Conservation (phyloP, 2,113 vertebrate species). For the Stigmatopora argus region DNA sequence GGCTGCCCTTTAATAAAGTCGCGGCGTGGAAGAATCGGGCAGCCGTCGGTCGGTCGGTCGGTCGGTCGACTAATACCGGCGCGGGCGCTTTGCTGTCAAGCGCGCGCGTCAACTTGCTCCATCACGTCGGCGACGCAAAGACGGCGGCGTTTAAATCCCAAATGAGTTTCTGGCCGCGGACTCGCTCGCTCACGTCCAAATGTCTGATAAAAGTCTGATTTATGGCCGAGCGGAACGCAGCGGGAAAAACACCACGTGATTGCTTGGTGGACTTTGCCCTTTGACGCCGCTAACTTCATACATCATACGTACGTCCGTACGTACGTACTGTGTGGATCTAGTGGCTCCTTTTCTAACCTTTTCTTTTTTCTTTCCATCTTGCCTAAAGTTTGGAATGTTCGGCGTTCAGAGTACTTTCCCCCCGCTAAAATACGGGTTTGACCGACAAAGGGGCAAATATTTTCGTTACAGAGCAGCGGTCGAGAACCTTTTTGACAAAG, state of each 20-base stretch:
- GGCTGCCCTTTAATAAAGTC: constrained; percentile 72
- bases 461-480: too few species aligned
- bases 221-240: too few species aligned
- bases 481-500: too few species aligned
- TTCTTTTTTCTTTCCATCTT: constrained; percentile 29
- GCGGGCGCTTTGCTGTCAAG: constrained; percentile 59
- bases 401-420: too few species aligned
- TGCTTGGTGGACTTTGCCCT: constrained; percentile 50
- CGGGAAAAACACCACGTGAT: constrained; percentile 70
- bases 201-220: constrained; percentile 47
- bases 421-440: too few species aligned
- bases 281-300: neutral
- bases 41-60: constrained; percentile 29
- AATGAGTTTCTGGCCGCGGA: constrained; percentile 63
- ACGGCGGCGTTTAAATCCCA: constrained; percentile 59
- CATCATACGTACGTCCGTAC: neutral
- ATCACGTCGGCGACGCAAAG: constrained; percentile 49
- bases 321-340: neutral
- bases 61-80: constrained; percentile 54
- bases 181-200: constrained; percentile 42
- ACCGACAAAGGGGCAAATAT: too few species aligned
- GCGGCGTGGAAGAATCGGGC: constrained; percentile 43
- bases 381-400: too few species aligned
- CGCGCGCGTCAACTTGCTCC: constrained; percentile 61
- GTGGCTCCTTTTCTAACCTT: neutral